phyloP scores from a whole-genome alignment of 2,888 invertebrate species.

The Ormyrus labotus region DNA sequence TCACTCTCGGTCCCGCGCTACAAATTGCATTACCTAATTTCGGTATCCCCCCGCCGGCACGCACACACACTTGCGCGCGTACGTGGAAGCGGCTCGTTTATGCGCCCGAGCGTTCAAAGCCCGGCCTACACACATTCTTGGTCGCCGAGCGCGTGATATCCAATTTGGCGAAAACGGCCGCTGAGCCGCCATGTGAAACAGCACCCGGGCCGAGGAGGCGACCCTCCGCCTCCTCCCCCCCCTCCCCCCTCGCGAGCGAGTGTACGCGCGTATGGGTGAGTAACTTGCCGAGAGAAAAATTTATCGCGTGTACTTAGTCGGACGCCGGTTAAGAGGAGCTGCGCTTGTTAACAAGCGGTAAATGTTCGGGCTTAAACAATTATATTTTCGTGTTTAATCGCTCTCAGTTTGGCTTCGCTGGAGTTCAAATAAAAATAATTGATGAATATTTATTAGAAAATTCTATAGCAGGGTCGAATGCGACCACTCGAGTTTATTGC shows the following conservation, averaged over 20 bases:
- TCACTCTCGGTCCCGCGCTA: constrained; percentile 15
- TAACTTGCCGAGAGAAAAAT: neutral
- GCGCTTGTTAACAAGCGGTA: no score
- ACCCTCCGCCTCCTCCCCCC: no score
- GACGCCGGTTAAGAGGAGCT: no score
- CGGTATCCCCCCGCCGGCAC: neutral
- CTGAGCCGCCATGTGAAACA: neutral
- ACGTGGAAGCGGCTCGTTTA: neutral
- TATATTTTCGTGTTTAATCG: no score
- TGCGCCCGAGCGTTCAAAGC: constrained; percentile 28
- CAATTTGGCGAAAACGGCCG: constrained; percentile 50
- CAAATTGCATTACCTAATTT: constrained; percentile 54
- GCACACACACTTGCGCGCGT: neutral
- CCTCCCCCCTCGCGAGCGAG: no score
- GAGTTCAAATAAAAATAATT: no score
- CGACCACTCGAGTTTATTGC: no score
- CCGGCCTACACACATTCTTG: constrained; percentile 44
- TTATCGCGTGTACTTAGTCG: no score
- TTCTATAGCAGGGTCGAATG: no score
- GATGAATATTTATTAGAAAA: no score
- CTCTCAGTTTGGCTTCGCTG: no score
- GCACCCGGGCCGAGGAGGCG: neutral
- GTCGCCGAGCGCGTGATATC: constrained; percentile 48
- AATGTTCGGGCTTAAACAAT: no score
- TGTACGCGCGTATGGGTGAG: neutral